Evolutionary conservation across 2,888 invertebrate species (phyloP), one percentile per base, ranked within the genome.

Genomic region (Nomada flava): DNA sequence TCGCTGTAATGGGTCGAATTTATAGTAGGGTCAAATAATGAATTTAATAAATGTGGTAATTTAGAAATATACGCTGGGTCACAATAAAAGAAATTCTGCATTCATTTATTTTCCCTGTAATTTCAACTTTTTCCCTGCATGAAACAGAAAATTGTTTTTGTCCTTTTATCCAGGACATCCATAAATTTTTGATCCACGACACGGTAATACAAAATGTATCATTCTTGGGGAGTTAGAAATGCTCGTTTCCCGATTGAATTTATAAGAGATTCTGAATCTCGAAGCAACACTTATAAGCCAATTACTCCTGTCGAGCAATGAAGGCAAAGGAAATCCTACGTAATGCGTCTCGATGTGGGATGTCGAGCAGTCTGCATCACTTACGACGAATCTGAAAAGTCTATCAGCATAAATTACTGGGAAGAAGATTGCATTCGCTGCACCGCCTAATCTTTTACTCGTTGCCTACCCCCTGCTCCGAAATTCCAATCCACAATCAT

Each of bases 401-500:
- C 65, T 78, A 76, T 70, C 80, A 84, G 77, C 67, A 70, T 78
- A 72, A 85, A 85, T 84, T 75, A 65, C 70, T 63, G 42, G 50
- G 29, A 81, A 70, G 83, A 76, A 81, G 70, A 77, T 85, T 84
- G 62, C 69, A 53, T 70, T 79, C 57, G 59, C 10, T 47, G 20
- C 50, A 50, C 7, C 70, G 79, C 20, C 72, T 68, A 62, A 83
- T 79, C 80, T 77, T 52, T 73, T 36, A 26, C 79, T 79, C 76
- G 72, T 79, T 69, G 59, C 3, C 73, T 62, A n/a, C 70, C 62
- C 68, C 53, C 64, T 64, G 42, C 67, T 23, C 60, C 59, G 78
- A 76, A 79, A 84, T 84, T 83, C 84, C 83, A 69, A 79, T 76
- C 79, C 44, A 53, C 69, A 79, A 83, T 84, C 84, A 78, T 80